Base-by-base conservation (phyloP, 2,797 vertebrate species). In the Sebastes cheni region DNA sequence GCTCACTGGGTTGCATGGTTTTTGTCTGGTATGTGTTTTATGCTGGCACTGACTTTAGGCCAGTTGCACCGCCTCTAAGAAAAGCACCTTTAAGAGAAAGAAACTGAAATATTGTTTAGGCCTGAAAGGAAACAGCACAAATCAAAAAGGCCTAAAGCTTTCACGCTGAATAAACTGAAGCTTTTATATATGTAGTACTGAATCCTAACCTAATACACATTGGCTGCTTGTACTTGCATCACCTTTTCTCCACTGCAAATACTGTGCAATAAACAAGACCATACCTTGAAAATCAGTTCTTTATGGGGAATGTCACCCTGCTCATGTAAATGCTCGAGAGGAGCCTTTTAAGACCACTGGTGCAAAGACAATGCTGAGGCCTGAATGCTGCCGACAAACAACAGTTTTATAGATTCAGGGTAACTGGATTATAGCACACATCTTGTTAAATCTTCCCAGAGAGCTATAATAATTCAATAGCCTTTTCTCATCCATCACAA, bases 131-230 rank as follows among this genome's bases (percentile, higher is more conserved):
- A 70, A 79, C 8, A 29, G 65, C 68, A 72, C 42, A 68, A 60
- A 79, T 82, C 27, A 80, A 46, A 80, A 1, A 71, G 64, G 66
- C 79, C 73, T 62, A 1, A 30, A 80, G 65, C 14, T 71, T 84
- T 74, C 18, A 46, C 3, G 6, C 11, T 66, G 70, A 82, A 81
- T 52, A 83, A 70, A 79, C 16, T 54, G 3, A 79, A 64, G 65
- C 52, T 36, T 70, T 80, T 69, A 55, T 82, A 36, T 46, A 6
- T 69, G 72, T 22, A 59, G 55, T 30, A 27, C 6, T 58, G 58
- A 67, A 79, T 54, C 29, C 59, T 54, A 58, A 81, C 60, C 22
- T 68, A 52, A 60, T 46, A 65, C 8, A 29, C 16, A 22, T 3
- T 50, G 22, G 16, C 16, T 64, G 64, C 60, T 88, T 46, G 30